These are phyloP conservation scores for Catotricha subobsoleta DNA, from an alignment of 2,888 invertebrate species.

Conservation along the genomic window DNA sequence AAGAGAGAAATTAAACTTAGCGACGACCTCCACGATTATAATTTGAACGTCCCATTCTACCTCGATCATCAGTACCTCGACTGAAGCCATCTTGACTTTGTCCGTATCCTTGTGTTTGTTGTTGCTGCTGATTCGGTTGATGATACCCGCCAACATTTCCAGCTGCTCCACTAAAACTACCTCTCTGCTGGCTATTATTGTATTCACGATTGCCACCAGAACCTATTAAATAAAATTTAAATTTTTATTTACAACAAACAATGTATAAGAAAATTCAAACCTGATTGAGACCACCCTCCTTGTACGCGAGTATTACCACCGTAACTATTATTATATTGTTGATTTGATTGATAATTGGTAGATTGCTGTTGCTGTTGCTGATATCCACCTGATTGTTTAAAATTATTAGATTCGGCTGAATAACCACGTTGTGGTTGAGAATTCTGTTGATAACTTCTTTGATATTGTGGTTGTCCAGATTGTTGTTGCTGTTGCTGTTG, in stretches of 20 bases:
- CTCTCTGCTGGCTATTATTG: slow-evolving; percentile 28
- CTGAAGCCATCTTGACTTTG: background rate
- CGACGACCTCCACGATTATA: slow-evolving; percentile 22
- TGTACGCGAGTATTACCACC: slow-evolving; percentile 25
- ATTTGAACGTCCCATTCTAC: slow-evolving; percentile 21
- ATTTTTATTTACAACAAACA: background rate
- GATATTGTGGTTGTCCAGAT: slow-evolving; percentile 7
- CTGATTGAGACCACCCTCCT: slow-evolving; percentile 23
- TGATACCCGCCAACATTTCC: slow-evolving; percentile 12
- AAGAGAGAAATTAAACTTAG: background rate
- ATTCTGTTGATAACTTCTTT: slow-evolving; percentile 8
- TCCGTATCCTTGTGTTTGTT: slow-evolving; percentile 7
- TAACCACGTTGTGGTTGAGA: slow-evolving; percentile 4
- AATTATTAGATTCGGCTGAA: slow-evolving; percentile 1
- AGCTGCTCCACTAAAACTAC: slow-evolving; percentile 14
- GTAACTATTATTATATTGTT: slow-evolving; percentile 8
- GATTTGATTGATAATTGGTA: slow-evolving; percentile 8
- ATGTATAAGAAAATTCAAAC: slow-evolving; percentile 8
- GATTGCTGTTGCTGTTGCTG: slow-evolving; percentile 10
- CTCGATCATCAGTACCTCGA: slow-evolving; percentile 14
- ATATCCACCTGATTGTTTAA: slow-evolving; percentile 8
- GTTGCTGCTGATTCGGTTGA: slow-evolving; percentile 12
- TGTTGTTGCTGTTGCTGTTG: slow-evolving; percentile 4
- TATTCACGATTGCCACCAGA: slow-evolving; percentile 22
- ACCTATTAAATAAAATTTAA: background rate